These are phyloP conservation scores for Anolis apletophallus DNA, from an alignment of 2,797 vertebrate genomes.

Conservation along the genomic window DNA sequence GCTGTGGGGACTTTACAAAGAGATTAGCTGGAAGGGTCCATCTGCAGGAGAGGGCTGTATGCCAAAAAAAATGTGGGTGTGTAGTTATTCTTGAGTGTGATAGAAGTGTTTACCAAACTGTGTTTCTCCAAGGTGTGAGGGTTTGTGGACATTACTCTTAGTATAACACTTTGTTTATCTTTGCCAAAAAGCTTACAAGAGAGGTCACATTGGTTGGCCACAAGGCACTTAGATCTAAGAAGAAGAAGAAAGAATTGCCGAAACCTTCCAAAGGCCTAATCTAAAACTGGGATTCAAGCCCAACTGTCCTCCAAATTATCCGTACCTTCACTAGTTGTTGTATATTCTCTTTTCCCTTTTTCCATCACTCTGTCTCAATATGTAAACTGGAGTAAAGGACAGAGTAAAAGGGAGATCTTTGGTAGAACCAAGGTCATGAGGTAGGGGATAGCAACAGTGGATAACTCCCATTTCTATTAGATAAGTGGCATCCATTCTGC, in stretches of 20 bases:
- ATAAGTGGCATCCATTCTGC: background rate
- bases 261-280: background rate
- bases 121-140: background rate
- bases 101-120: background rate
- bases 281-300: background rate
- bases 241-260: background rate
- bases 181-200: background rate
- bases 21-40: background rate
- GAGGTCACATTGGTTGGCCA: background rate
- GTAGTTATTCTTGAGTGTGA: background rate
- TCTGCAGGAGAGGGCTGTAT: background rate
- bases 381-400: background rate
- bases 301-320: background rate
- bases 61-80: slow-evolving; percentile 15
- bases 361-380: background rate
- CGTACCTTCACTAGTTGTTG: background rate
- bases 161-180: background rate
- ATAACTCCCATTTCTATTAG: background rate
- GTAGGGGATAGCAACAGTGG: background rate
- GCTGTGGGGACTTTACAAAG: background rate
- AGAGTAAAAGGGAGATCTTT: background rate
- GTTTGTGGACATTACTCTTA: background rate
- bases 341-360: background rate
- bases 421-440: background rate
- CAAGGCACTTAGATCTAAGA: background rate